Conservation (phyloP, 30 jellyfish, hydroid and myxozoan species). For the Aurelia sp. region DNA sequence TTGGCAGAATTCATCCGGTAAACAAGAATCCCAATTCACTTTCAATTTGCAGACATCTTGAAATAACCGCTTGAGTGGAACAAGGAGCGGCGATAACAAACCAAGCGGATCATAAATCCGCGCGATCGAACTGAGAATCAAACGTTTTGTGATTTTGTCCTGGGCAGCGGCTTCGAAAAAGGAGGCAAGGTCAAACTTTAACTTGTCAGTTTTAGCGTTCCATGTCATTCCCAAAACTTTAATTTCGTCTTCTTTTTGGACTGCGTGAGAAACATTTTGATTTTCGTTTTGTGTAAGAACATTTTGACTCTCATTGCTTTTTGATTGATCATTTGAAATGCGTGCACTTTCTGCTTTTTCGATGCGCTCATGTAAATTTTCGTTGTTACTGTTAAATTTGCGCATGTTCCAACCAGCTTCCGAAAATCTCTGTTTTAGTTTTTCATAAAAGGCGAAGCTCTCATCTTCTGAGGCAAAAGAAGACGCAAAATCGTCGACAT, state of each 20-base stretch:
- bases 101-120: conserved; percentile 51
- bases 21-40: conserved; percentile 16
- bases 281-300: no score
- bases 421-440: conserved; percentile 7
- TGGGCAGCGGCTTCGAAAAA: background rate
- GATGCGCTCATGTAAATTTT: background rate
- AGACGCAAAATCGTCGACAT: conserved; percentile 27
- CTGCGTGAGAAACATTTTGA: no score
- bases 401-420: conserved; percentile 46
- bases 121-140: background rate
- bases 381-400: conserved; percentile 46
- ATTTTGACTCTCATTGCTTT: no score
- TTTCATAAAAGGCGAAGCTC: conserved; percentile 3
- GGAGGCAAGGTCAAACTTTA: background rate
- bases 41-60: conserved; percentile 32
- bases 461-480: conserved; percentile 7
- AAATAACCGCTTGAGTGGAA: conserved; percentile 24
- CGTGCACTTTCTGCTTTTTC: background rate
- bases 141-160: background rate
- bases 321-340: no score
- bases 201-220: conserved; percentile 6
- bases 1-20: conserved; percentile 11
- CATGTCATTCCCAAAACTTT: conserved; percentile 37
- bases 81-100: conserved; percentile 5
- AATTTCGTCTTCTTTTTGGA: background rate